Conservation (phyloP, 2,113 vertebrate species). For the Tetrax tetrax region DNA sequence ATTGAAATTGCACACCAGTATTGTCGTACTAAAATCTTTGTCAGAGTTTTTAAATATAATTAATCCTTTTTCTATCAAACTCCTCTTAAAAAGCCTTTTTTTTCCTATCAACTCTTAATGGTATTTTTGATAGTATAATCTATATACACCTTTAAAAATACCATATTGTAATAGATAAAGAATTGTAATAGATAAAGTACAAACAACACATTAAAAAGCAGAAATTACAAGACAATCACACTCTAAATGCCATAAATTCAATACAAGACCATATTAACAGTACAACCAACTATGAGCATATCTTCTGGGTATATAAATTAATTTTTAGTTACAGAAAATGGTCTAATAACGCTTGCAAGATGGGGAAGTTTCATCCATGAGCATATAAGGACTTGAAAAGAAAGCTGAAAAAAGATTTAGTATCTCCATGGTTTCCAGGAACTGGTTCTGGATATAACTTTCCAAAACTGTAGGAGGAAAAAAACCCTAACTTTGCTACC, state of each 20-base stretch:
- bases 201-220: neutral
- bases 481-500: constrained; percentile 7
- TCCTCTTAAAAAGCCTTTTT: neutral
- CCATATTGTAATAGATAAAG: fast-evolving
- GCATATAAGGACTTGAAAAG: neutral
- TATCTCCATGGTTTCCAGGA: constrained; percentile 45
- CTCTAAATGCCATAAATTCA: neutral
- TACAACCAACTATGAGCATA: neutral
- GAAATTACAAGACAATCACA: neutral
- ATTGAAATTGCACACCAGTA: neutral
- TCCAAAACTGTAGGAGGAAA: neutral
- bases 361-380: neutral
- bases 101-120: neutral
- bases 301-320: neutral
- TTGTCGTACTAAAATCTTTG: neutral
- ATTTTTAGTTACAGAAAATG: neutral
- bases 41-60: neutral
- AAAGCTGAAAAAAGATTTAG: neutral
- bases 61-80: neutral
- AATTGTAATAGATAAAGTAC: neutral
- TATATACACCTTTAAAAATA: neutral
- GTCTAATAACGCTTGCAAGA: neutral
- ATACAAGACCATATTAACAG: neutral
- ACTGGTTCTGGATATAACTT: constrained; percentile 28
- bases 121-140: neutral